These are phyloP conservation scores for Bovichtus diacanthus DNA, from an alignment of 2,797 vertebrate genomes.

Conservation along the genomic window DNA sequence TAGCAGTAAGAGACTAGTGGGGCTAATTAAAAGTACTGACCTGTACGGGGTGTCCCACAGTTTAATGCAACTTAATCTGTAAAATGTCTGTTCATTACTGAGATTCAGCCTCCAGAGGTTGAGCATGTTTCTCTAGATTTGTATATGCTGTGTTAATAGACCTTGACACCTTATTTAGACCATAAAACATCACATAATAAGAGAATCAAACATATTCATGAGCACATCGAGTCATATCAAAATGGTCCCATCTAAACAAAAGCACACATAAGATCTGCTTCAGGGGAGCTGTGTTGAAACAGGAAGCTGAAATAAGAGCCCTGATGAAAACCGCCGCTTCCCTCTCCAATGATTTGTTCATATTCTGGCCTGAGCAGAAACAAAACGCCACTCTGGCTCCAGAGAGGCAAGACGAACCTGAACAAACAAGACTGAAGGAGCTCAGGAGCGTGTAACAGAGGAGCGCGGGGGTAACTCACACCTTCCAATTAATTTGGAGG, in stretches of 20 bases:
- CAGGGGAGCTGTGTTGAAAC: constrained; percentile 10
- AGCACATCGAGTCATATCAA: neutral
- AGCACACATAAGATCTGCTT: neutral
- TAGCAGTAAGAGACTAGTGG: neutral
- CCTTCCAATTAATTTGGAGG: constrained; percentile 57
- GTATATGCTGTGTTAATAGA: neutral
- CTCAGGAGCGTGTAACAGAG: constrained; percentile 33
- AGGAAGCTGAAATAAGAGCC: constrained; percentile 44
- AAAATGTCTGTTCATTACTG: neutral
- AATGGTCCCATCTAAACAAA: neutral
- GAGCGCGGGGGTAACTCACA: constrained; percentile 52
- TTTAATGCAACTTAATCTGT: neutral
- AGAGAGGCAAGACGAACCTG: constrained; percentile 46
- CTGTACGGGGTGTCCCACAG: neutral
- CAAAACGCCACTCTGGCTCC: constrained; percentile 47
- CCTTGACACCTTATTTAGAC: neutral
- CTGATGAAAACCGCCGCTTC: constrained; percentile 2
- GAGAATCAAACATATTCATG: neutral
- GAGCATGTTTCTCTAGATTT: neutral
- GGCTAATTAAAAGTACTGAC: neutral
- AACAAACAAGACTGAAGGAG: neutral
- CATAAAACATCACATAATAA: neutral
- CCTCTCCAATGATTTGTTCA: constrained; percentile 42
- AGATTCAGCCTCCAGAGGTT: neutral
- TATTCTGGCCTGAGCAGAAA: constrained; percentile 54